Evolutionary conservation across 2,113 vertebrate genomes (phyloP), one percentile per base, ranked within the genome.

Genomic region (Tenebrosternarchus preto): DNA sequence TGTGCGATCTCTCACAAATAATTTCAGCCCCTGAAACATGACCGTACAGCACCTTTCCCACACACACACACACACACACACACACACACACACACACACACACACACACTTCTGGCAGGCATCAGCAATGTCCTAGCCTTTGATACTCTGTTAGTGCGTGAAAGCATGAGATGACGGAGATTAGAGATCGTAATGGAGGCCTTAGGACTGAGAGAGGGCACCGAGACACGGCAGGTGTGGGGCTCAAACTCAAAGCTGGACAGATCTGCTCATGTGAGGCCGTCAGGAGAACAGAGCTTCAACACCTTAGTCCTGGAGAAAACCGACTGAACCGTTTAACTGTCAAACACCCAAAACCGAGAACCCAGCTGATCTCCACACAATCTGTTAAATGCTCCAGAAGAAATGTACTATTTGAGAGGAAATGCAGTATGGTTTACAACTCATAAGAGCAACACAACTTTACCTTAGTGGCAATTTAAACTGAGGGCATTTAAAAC

Each of bases 211-310:
- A 85, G 84, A 85, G 87, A 22, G 77, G 86, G 73, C 85, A 86
- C 39, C 57, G 71, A 84, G 87, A 91, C 86, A 90, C 84, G 81
- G 88, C 92, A 93, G 92, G 91, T 93, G 92, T 88, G 88, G 76
- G 81, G 83, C 25, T 87, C 90, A 91, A 93, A 93, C 86, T 63
- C 73, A 85, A 15, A 92, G 77, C n/a, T 67, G 70, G 78, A 46
- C 50, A 5, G 73, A 85, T 67, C 43, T 60, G 61, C 69, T 22
- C 50, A 11, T 20, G 3, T 4, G n/a, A 86, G n/a, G 39, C 3
- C 8, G n/a, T 6, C 80, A 85, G 81, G 46, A 15, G 6, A 3
- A 5, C 24, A 70, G 4, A 8, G 7, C 6, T 33, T 27, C 3
- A 17, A 15, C 66, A 29, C 24, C 53, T 59, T 46, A 29, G 27